Conservation (phyloP, 2,888 invertebrate genomes). For the Brachypterus glaber region DNA sequence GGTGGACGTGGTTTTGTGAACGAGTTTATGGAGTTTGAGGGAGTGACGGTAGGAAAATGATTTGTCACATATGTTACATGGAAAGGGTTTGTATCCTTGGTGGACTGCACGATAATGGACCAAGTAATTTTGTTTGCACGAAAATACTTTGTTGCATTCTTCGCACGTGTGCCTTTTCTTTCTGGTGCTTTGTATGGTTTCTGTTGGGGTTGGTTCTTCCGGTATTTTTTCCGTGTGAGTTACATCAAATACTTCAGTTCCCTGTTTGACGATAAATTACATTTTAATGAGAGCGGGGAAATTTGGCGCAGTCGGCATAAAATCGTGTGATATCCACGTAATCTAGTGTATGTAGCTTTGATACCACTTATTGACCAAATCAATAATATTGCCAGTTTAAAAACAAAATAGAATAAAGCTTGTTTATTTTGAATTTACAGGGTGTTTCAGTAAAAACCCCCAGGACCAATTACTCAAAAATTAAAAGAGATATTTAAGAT, state of each 20-base stretch:
- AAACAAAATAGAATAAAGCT: too few species aligned
- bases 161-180: constrained; percentile 38
- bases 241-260: neutral
- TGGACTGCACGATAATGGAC: constrained; percentile 52
- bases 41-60: constrained; percentile 53
- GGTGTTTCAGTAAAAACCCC: too few species aligned
- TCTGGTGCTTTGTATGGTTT: neutral
- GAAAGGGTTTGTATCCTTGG: constrained; percentile 47
- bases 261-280: neutral
- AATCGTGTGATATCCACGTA: too few species aligned
- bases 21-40: constrained; percentile 46
- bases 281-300: too few species aligned
- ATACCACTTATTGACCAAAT: neutral
- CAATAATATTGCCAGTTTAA: too few species aligned
- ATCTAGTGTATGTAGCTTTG: too few species aligned
- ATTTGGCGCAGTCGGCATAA: too few species aligned
- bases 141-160: constrained; percentile 51
- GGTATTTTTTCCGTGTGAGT: neutral
- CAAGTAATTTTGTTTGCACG: constrained; percentile 51
- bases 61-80: constrained; percentile 50
- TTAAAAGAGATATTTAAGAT: too few species aligned
- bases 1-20: constrained; percentile 41
- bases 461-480: too few species aligned
- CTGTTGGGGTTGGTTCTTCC: neutral
- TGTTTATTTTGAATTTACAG: too few species aligned